phyloP scores from a whole-genome alignment of 2,888 invertebrate genomes.

The Hipparchia sbordonii region DNA sequence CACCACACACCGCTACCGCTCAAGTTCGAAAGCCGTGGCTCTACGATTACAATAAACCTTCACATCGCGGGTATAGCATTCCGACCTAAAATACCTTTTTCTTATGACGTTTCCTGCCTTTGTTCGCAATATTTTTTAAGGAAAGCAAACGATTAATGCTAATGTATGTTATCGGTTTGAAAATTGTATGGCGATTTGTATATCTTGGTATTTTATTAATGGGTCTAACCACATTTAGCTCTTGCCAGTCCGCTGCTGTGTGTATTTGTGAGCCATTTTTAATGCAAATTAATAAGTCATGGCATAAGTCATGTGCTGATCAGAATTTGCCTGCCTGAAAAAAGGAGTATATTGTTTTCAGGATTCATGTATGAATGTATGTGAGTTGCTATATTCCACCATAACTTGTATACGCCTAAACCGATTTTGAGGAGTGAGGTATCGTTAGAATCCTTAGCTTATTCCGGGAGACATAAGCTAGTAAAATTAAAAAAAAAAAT shows the following conservation, averaged over 20 bases:
- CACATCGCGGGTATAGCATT: constrained; percentile 40
- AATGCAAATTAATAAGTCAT: background rate
- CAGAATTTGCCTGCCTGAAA: too few species aligned
- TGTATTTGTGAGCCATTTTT: background rate
- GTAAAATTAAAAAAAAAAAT: too few species aligned
- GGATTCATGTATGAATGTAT: too few species aligned
- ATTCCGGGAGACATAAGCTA: too few species aligned
- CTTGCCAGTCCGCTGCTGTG: background rate
- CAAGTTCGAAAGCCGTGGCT: background rate
- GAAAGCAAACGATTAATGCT: constrained; percentile 36
- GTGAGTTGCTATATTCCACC: too few species aligned
- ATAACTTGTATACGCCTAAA: too few species aligned
- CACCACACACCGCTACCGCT: background rate
- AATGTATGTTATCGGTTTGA: constrained; percentile 30
- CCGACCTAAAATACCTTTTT: constrained; percentile 44
- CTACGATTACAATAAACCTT: constrained; percentile 31
- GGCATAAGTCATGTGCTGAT: too few species aligned
- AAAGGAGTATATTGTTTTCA: too few species aligned
- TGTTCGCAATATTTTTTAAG: constrained; percentile 43
- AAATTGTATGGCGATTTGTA: constrained; percentile 19
- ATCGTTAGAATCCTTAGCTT: too few species aligned
- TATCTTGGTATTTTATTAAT: constrained; percentile 23
- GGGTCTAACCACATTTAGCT: background rate
- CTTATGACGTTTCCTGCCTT: constrained; percentile 46
- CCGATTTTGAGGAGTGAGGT: too few species aligned